phyloP scores from a whole-genome alignment of 1,140 invertebrate species.

The Hydropsyche tenuis region DNA sequence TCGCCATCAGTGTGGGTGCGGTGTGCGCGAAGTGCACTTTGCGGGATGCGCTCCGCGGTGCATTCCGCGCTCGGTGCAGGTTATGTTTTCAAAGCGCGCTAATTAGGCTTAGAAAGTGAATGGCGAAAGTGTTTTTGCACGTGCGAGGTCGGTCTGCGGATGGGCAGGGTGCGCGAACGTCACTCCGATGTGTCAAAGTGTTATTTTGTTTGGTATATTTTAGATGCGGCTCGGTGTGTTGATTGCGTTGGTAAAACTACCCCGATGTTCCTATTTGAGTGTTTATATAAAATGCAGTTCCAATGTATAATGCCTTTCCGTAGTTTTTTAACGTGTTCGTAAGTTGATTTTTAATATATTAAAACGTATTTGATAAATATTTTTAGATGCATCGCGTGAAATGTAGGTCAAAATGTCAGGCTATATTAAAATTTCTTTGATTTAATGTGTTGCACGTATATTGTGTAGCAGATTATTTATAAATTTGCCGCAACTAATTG shows the following conservation, averaged over 20 bases:
- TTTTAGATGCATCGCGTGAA: conserved; percentile 3
- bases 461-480: not conserved
- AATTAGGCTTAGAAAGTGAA: not conserved
- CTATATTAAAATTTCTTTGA: conserved; percentile 10
- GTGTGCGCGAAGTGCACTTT: conserved; percentile 21
- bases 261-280: conserved; percentile 14
- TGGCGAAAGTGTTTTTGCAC: not conserved
- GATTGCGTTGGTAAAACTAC: no score
- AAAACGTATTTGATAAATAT: no score
- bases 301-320: conserved; percentile 10
- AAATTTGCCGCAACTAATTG: no score
- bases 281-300: conserved; percentile 9
- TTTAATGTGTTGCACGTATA: not conserved
- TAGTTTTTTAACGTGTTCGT: conserved; percentile 19
- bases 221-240: not conserved
- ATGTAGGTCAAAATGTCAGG: conserved; percentile 30
- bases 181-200: no score
- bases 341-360: no score
- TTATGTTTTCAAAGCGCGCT: conserved; percentile 27
- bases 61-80: conserved; percentile 15
- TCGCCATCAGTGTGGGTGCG: conserved; percentile 29
- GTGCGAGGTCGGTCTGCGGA: no score
- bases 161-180: no score
- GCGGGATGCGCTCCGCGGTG: not conserved
- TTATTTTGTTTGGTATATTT: no score